Evolutionary conservation across 2,113 vertebrate species (phyloP).

Genomic region (Megaceryle torquata): DNA sequence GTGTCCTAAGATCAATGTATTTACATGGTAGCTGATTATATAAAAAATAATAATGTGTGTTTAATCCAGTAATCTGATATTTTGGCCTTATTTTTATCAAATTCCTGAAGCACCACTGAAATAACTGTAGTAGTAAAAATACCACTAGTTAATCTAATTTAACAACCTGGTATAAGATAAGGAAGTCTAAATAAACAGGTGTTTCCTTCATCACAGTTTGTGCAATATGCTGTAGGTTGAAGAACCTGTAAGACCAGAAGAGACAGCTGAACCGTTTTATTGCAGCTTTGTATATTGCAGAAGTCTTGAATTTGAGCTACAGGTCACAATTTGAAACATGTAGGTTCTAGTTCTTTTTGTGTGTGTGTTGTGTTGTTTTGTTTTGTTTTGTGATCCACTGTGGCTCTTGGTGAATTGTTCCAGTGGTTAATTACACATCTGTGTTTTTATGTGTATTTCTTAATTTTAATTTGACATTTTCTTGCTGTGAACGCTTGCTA

Average conservation of each 20-base stretch:
- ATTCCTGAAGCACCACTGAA: neutral
- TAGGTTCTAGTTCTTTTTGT: neutral
- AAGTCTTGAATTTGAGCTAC: neutral
- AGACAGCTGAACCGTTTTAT: accelerated
- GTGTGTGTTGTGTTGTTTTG: no score
- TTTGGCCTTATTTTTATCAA: neutral
- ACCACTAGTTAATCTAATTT: neutral
- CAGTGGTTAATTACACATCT: neutral
- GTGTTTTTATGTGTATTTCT: neutral
- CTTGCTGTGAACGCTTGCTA: neutral
- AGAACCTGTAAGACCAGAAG: neutral
- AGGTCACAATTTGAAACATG: neutral
- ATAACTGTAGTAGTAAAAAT: neutral
- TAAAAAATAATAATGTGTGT: neutral
- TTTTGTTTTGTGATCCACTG: neutral
- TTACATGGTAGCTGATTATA: neutral
- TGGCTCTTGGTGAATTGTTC: neutral
- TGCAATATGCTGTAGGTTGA: neutral
- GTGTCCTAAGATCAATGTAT: neutral
- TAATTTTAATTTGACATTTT: neutral
- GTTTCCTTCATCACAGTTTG: neutral
- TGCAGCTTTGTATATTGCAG: neutral
- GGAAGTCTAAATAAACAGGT: neutral
- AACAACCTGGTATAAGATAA: neutral
- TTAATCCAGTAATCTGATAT: neutral